Base-by-base conservation (phyloP, 1,140 invertebrate species). In the Hylaeus volcanicus region DNA sequence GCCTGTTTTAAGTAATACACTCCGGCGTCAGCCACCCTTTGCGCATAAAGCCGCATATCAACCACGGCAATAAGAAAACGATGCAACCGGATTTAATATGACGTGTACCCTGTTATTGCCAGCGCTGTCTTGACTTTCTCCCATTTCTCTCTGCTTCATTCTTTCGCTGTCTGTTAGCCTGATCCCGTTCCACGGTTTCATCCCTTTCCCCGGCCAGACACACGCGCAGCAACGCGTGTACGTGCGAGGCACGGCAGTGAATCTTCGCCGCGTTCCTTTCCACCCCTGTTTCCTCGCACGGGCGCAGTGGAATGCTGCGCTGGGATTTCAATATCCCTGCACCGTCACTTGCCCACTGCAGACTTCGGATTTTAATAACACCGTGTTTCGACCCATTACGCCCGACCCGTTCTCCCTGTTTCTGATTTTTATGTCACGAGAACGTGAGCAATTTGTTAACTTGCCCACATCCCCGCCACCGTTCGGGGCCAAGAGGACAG, bases 61-160 rank as follows among this genome's bases (percentile, higher is more conserved):
- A 89, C 84, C 74, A 74, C 58, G 55, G 80, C 80, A 79, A 88
- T 88, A 88, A 88, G 87, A 89, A 87, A 88, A 63, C 86, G 41
- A 9, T 69, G 81, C 86, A 84, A 79, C 83, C 65, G 81, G 86
- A 85, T 88, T 86, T 89, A 89, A 89, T 89, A 89, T 88, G 87
- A 89, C 86, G 81, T 88, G 84, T 86, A 88, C 63, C 64, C 75
- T 78, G 84, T 89, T 89, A 89, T 88, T 88, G 86, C 86, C 74
- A 39, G 6, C 65, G 79, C 79, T 75, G 63, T 86, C 81, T 84
- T 83, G 70, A 79, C 82, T 85, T 86, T 87, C 80, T 58, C 55
- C 55, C 71, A 15, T 63, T 61, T 37, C 60, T 66, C 48, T 66
- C 68, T 41, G 60, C 41, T 58, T n/a, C 66, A 77, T 81, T 71